Evolutionary conservation across 2,888 invertebrate genomes (phyloP), one percentile per base, ranked within the genome.

Genomic region (Drosophila picticornis): DNA sequence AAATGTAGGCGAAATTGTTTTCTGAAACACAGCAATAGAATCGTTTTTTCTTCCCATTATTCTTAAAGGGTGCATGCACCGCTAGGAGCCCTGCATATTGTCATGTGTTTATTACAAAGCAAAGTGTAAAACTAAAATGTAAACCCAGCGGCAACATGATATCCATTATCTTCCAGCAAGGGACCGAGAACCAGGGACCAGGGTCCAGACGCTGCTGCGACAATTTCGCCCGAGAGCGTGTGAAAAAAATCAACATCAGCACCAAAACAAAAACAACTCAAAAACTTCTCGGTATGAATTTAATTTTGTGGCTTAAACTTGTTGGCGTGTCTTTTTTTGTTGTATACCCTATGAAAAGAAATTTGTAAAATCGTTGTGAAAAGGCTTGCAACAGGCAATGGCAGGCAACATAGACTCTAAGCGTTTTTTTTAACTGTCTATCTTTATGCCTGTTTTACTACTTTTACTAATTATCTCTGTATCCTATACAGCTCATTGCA

Each of bases 121-220:
- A 82, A 84, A 90, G 77, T 82, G 85, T 70, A 82, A 62, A 84
- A 84, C 90, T 85, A 90, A 82, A 85, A 83, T 90, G 88, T 80
- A 72, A 84, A 71, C 78, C 85, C 68, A 55, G 62, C 57, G 85
- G 85, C 88, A 80, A 85, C 81, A 90, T 75, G 81, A 90, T 85
- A 90, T 78, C 88, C 88, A 85, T 85, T 85, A 85, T 85, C 85
- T 66, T 51, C 40, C 60, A 63, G 34, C 65, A 50, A 25, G 48
- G 64, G 29, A 46, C 46, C 25, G 25, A 25, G 16, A 25, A 48
- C 57, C 63, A 36, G 10, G 46, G 22, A 48, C 60, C 48, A 43
- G 13, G 10, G 38, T 48, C 29, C 58, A 58, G 46, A 53, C 53
- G 43, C 46, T 50, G 52, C 50, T 25, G 69, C 63, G 57, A 76